phyloP scores from a whole-genome alignment of 2,113 vertebrate species.

The Lepidothrix coronata region DNA sequence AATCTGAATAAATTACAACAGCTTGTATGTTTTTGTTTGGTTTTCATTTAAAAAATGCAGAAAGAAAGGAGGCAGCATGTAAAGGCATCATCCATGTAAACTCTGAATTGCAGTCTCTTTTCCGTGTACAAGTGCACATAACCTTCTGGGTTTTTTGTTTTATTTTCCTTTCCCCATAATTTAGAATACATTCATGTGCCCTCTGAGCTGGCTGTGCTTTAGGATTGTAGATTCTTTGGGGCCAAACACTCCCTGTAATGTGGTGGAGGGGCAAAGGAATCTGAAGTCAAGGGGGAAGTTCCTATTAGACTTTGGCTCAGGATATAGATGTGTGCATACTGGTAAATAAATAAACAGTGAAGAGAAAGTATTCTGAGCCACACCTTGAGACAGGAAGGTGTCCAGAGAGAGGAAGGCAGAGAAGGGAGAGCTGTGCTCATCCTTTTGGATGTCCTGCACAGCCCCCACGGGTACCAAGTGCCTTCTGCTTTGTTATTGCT shows the following conservation, averaged over 20 bases:
- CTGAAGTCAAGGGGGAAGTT: not conserved
- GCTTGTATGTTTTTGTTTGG: not conserved
- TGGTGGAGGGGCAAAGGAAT: not conserved
- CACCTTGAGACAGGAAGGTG: not conserved
- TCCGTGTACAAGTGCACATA: not conserved
- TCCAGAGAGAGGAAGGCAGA: not conserved
- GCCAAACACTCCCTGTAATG: not conserved
- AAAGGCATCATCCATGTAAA: not conserved
- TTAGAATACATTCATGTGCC: not conserved
- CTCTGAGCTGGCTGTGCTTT: not conserved
- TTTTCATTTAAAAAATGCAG: not conserved
- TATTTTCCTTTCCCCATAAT: not conserved
- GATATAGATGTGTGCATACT: not conserved
- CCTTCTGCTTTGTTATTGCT: not conserved
- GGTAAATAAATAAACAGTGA: not conserved
- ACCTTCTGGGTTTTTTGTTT: rapidly evolving
- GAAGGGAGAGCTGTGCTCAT: not conserved
- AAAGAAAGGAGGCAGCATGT: not conserved
- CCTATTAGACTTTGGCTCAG: not conserved
- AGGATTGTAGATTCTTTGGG: not conserved
- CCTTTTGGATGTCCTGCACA: not conserved
- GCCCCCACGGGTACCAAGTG: rapidly evolving
- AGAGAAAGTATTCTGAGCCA: not conserved
- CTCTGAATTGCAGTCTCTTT: not conserved
- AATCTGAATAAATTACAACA: not conserved